These are phyloP conservation scores for Ecliptopera silaceata DNA, from an alignment of 2,888 invertebrate genomes.

Conservation along the genomic window DNA sequence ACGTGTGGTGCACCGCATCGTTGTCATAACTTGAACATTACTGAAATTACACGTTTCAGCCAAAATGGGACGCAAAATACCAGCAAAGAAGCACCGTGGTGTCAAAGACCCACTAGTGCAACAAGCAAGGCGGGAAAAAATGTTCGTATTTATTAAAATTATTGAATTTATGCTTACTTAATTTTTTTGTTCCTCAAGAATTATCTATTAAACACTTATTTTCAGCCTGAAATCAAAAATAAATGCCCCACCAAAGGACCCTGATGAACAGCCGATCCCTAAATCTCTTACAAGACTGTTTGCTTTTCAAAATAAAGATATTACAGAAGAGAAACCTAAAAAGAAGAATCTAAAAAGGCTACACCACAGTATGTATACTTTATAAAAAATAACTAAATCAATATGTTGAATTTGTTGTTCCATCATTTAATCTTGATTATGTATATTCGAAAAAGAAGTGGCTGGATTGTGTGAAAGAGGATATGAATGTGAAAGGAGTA, in stretches of 20 bases:
- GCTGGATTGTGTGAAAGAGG: too few species aligned
- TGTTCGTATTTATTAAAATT: constrained; percentile 68
- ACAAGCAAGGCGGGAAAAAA: constrained; percentile 83
- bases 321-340: constrained; percentile 28
- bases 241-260: constrained; percentile 88
- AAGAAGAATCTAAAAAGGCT: constrained; percentile 27
- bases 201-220: constrained; percentile 22
- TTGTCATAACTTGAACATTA: neutral
- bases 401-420: too few species aligned
- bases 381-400: too few species aligned
- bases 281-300: constrained; percentile 87
- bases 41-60: neutral
- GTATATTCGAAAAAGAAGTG: too few species aligned
- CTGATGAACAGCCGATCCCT: constrained; percentile 89
- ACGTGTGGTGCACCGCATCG: neutral
- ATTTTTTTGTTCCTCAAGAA: neutral
- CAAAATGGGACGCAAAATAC: constrained; percentile 89
- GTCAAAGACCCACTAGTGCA: constrained; percentile 90
- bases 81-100: constrained; percentile 90
- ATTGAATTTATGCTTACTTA: too few species aligned
- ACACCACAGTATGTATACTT: constrained; percentile 19
- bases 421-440: too few species aligned
- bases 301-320: constrained; percentile 52
- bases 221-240: constrained; percentile 87
- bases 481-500: too few species aligned